A percentile compares a stretch with the other conserved stretches of the same genome.
Conservation (phyloP, 35 echinoderm and acorn worm species). For the Apostichopus parvimensis region DNA sequence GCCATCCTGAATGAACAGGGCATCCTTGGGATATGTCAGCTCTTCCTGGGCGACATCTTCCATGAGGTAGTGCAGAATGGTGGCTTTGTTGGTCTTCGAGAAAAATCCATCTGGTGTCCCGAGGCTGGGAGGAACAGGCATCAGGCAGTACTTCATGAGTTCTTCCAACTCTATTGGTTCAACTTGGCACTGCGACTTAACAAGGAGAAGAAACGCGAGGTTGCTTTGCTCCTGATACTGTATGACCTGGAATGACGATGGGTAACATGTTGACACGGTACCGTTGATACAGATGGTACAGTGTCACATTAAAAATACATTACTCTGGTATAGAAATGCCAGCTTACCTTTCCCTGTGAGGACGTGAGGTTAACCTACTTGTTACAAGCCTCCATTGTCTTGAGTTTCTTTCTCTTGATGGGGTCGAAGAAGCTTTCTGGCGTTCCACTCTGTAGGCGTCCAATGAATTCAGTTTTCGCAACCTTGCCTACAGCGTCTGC, state of each 20-base stretch:
- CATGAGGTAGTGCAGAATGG: too few relatives aligned
- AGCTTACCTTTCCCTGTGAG: too few relatives aligned
- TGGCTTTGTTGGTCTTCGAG: too few relatives aligned
- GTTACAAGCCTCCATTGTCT: constrained; percentile 40
- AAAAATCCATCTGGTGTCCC: constrained; percentile 68
- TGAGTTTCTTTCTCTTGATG: constrained; percentile 68
- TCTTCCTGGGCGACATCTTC: too few relatives aligned
- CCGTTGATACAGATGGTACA: too few relatives aligned
- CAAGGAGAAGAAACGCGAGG: constrained; percentile 63
- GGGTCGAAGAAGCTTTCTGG: constrained; percentile 63
- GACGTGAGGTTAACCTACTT: neutral
- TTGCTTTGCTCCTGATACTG: constrained; percentile 68
- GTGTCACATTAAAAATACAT: too few relatives aligned
- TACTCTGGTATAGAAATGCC: too few relatives aligned
- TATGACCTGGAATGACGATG: constrained; percentile 16
- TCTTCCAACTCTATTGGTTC: constrained; percentile 41
- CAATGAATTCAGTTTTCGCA: constrained; percentile 60
- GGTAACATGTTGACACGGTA: too few relatives aligned
- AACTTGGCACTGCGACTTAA: constrained; percentile 49
- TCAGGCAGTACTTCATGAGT: constrained; percentile 19
- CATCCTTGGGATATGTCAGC: neutral
- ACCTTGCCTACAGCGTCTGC: too few relatives aligned
- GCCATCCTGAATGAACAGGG: neutral
- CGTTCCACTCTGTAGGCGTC: constrained; percentile 27
- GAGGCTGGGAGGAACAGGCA: constrained; percentile 28